A percentile compares a stretch with the other conserved stretches of the same genome.
These are phyloP conservation scores for Parambassis ranga DNA, from an alignment of 2,797 vertebrate genomes.

Conservation along the genomic window DNA sequence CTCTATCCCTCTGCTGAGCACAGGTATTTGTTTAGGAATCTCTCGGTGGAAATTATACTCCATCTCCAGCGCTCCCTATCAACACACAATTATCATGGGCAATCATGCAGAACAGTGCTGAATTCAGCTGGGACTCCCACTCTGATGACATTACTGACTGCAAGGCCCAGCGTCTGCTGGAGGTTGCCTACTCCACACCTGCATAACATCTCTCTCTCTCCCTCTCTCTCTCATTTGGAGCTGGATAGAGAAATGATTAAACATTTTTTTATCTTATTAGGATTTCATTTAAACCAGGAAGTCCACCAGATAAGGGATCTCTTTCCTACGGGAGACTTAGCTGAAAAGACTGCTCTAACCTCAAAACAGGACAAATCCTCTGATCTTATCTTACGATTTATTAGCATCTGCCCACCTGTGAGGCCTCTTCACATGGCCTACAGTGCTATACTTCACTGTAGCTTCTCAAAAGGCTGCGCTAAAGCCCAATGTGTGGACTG, in stretches of 20 bases:
- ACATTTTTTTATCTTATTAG: slow-evolving; percentile 56
- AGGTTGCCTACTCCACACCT: slow-evolving; percentile 78
- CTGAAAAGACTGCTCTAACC: slow-evolving; percentile 24
- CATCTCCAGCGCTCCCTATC: slow-evolving; percentile 97
- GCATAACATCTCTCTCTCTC: slow-evolving; percentile 30
- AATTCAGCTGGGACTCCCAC: slow-evolving; percentile 98
- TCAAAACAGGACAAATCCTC: slow-evolving; percentile 41
- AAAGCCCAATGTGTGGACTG: background rate
- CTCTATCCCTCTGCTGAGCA: slow-evolving; percentile 86
- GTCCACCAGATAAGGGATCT: slow-evolving; percentile 53
- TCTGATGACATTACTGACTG: slow-evolving; percentile 97
- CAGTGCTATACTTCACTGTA: background rate
- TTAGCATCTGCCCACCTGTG: slow-evolving; percentile 30
- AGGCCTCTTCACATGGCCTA: slow-evolving; percentile 26
- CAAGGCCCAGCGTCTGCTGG: slow-evolving; percentile 86
- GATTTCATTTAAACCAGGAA: slow-evolving; percentile 65
- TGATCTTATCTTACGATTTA: slow-evolving; percentile 49
- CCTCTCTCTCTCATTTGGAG: slow-evolving; percentile 1
- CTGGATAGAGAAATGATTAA: slow-evolving; percentile 50
- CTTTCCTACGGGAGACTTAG: slow-evolving; percentile 19
- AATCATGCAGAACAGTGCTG: slow-evolving; percentile 99
- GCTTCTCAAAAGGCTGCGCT: background rate
- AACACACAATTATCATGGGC: slow-evolving; percentile 99
- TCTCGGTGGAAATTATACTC: slow-evolving; percentile 98
- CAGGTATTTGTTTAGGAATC: slow-evolving; percentile 98